Evolutionary conservation across 2,797 vertebrate species (phyloP).

Genomic region (Falco cherrug): DNA sequence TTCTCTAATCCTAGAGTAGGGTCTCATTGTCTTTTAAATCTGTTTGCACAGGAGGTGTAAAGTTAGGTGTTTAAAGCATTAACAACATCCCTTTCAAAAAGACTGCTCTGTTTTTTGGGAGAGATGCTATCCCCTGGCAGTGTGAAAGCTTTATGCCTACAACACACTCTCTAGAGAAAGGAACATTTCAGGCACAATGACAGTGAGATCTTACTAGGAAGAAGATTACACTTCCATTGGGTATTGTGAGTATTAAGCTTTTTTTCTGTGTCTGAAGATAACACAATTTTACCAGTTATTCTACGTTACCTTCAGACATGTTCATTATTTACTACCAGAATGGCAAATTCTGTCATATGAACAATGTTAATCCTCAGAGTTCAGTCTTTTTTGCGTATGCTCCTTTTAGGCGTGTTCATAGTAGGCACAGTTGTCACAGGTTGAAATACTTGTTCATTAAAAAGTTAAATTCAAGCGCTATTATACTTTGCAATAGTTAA

Average conservation of each 20-base stretch:
- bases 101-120: not conserved
- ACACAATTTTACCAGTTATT: not conserved
- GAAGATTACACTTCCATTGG: not conserved
- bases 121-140: not conserved
- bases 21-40: not conserved
- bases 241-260: not conserved
- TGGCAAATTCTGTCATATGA: not conserved
- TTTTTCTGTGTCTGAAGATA: not conserved
- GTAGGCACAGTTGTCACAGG: not conserved
- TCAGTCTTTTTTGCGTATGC: not conserved
- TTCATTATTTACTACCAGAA: not conserved
- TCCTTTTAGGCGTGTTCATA: not conserved
- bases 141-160: not conserved
- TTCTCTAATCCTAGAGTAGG: not conserved
- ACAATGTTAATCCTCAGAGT: not conserved
- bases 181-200: not conserved
- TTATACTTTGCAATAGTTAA: not conserved
- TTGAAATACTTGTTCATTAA: not conserved
- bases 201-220: conserved; percentile 1
- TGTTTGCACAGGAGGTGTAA: not conserved
- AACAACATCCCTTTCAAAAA: not conserved
- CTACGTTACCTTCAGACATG: not conserved
- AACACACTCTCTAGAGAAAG: not conserved
- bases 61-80: not conserved
- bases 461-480: not conserved